Evolutionary conservation across 1,140 invertebrate genomes (phyloP).

Genomic region (Cotesia chilonis): DNA sequence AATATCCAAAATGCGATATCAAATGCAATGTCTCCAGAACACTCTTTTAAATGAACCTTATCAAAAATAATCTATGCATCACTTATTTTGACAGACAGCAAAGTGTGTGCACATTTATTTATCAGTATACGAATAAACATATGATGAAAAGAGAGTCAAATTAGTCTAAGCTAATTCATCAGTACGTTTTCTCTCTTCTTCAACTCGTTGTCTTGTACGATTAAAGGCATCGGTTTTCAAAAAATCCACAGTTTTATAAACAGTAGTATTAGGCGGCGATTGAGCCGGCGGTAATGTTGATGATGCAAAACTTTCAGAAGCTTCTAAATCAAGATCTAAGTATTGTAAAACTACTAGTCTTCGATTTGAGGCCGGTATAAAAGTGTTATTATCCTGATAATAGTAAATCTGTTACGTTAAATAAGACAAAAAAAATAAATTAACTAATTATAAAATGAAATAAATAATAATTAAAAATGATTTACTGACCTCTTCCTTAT

Average conservation of each 20-base stretch:
- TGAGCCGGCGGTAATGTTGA: conserved; percentile 53
- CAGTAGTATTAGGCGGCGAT: conserved; percentile 69
- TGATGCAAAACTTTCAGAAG: conserved; percentile 55
- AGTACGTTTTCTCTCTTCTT: conserved; percentile 68
- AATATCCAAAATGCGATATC: not conserved
- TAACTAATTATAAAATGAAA: conserved; percentile 22
- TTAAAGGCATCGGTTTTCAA: conserved; percentile 91
- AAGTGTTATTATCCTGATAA: conserved; percentile 59
- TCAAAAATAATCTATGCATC: too few relatives aligned
- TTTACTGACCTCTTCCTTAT: conserved; percentile 55
- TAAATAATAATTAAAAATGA: conserved; percentile 11
- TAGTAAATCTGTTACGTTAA: conserved; percentile 58
- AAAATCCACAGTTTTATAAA: conserved; percentile 92
- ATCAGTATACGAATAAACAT: not conserved
- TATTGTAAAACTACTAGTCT: conserved; percentile 71
- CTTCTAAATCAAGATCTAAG: conserved; percentile 78
- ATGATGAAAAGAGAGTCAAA: conserved; percentile 17
- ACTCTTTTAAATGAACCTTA: too few relatives aligned
- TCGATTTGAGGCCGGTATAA: conserved; percentile 56
- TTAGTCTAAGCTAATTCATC: conserved; percentile 55
- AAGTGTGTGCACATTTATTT: too few relatives aligned
- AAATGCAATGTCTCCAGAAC: too few relatives aligned
- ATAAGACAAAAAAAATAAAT: conserved; percentile 32
- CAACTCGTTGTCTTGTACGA: conserved; percentile 82
- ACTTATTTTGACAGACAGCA: too few relatives aligned